These are phyloP conservation scores for Tetanocera ferruginea DNA, from an alignment of 2,888 invertebrate genomes.

Conservation along the genomic window DNA sequence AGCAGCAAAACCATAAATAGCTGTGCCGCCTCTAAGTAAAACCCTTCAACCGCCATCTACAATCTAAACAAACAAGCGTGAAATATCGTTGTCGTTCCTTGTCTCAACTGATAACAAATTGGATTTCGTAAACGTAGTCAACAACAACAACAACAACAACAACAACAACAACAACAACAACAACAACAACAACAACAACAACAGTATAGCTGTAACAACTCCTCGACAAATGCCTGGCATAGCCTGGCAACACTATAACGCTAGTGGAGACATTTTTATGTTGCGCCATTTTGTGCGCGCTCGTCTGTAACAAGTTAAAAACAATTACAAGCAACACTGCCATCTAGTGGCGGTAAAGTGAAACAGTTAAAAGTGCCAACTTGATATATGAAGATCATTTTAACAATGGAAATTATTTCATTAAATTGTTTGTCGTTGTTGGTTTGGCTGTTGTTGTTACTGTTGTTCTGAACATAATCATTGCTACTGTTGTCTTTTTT, in stretches of 20 bases:
- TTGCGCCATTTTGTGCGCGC: conserved; percentile 23
- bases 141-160: conserved; percentile 5
- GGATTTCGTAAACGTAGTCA: conserved; percentile 31
- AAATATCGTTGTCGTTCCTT: conserved; percentile 35
- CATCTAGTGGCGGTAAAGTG: conserved; percentile 39
- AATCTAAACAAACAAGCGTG: conserved; percentile 28
- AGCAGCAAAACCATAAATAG: not conserved
- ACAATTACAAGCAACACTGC: conserved; percentile 40
- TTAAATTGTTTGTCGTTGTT: conserved; percentile 48
- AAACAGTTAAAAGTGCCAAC: conserved; percentile 56
- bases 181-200: not conserved
- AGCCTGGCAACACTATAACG: not conserved
- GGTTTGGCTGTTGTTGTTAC: not conserved
- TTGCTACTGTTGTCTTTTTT: not conserved
- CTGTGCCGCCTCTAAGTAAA: not conserved
- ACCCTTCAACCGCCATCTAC: not conserved
- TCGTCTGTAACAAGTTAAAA: conserved; percentile 37
- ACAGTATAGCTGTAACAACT: not conserved
- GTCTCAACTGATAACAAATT: conserved; percentile 36
- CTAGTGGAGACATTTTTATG: conserved; percentile 17
- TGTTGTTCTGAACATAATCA: not conserved
- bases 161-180: not conserved
- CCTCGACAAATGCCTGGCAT: not conserved
- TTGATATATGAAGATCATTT: conserved; percentile 68
- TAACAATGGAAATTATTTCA: conserved; percentile 66